Percentiles rank a stretch among this genome's conserved stretches.
Evolutionary conservation across 2,888 invertebrate species (phyloP).

Genomic region (Stenodema calcarata): DNA sequence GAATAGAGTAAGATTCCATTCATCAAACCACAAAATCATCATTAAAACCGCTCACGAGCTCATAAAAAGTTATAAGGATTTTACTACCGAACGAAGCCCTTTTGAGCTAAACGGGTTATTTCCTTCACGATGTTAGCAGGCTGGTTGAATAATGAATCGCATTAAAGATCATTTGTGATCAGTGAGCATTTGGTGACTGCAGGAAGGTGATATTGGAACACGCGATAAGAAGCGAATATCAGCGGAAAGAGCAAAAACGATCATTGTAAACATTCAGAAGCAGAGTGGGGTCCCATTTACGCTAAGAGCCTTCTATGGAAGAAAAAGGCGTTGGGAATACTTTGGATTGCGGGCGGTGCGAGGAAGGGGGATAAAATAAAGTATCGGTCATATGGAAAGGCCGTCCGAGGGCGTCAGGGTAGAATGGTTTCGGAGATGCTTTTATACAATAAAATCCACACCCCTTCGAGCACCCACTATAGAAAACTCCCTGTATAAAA

Average conservation of each 20-base stretch:
- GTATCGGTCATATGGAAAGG: constrained; percentile 27
- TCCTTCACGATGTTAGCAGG: too few relatives aligned
- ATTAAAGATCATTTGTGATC: too few relatives aligned
- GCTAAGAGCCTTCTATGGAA: constrained; percentile 5
- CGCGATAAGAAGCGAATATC: not conserved
- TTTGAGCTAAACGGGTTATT: too few relatives aligned
- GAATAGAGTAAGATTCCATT: too few relatives aligned
- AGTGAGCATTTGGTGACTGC: too few relatives aligned
- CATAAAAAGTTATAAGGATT: too few relatives aligned
- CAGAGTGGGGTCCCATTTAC: not conserved
- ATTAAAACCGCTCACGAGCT: too few relatives aligned
- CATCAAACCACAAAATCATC: too few relatives aligned
- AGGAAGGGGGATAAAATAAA: constrained; percentile 1
- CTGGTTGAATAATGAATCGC: too few relatives aligned
- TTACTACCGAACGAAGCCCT: too few relatives aligned
- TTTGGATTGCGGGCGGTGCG: not conserved
- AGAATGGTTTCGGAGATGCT: not conserved
- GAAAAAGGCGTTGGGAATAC: not conserved
- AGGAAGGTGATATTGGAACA: not conserved
- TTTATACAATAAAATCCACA: constrained; percentile 28
- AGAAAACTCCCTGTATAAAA: constrained; percentile 15
- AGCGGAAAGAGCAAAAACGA: not conserved
- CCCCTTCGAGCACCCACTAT: constrained; percentile 1
- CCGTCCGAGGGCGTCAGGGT: not conserved
- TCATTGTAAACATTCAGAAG: not conserved